Evolutionary conservation across 1,140 invertebrate genomes (phyloP).

Genomic region (Cephus cinctus): DNA sequence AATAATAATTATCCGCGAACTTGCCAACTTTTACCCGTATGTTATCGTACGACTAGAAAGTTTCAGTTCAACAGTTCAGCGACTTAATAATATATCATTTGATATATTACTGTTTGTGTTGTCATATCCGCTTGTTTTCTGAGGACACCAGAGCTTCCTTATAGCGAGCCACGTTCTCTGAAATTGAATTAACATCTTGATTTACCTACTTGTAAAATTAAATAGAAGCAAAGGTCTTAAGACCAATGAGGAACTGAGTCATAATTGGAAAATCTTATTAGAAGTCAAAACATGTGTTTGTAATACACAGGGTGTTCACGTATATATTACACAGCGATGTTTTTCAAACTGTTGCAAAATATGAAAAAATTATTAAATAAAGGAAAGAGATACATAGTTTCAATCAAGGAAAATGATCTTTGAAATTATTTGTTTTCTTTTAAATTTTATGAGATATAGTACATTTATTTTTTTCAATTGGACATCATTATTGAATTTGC

Average conservation of each 20-base stretch:
- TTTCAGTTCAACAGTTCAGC: conserved; percentile 14
- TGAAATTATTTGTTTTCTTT: too few relatives aligned
- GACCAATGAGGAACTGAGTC: conserved; percentile 1
- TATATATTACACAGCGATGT: conserved; percentile 2
- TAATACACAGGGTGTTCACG: too few relatives aligned
- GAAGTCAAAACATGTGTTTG: too few relatives aligned
- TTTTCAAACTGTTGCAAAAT: neutral
- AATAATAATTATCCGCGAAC: conserved; percentile 5
- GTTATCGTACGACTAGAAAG: conserved; percentile 35
- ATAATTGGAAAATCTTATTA: conserved; percentile 22
- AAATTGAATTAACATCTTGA: conserved; percentile 11
- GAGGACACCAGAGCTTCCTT: conserved; percentile 21
- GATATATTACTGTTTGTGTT: conserved; percentile 2
- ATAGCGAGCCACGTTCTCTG: conserved; percentile 23
- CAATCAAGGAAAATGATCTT: too few relatives aligned
- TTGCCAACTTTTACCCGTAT: conserved; percentile 1
- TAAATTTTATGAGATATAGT: too few relatives aligned
- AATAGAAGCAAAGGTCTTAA: conserved; percentile 16
- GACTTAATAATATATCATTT: conserved; percentile 4
- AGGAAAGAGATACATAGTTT: too few relatives aligned
- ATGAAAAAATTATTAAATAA: neutral
- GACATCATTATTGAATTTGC: too few relatives aligned
- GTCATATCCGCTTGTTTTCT: conserved; percentile 25
- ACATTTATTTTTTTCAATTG: too few relatives aligned
- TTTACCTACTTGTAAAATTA: conserved; percentile 4